Evolutionary conservation across 2,113 vertebrate genomes (phyloP).

Genomic region (Pycnonotus jocosus): DNA sequence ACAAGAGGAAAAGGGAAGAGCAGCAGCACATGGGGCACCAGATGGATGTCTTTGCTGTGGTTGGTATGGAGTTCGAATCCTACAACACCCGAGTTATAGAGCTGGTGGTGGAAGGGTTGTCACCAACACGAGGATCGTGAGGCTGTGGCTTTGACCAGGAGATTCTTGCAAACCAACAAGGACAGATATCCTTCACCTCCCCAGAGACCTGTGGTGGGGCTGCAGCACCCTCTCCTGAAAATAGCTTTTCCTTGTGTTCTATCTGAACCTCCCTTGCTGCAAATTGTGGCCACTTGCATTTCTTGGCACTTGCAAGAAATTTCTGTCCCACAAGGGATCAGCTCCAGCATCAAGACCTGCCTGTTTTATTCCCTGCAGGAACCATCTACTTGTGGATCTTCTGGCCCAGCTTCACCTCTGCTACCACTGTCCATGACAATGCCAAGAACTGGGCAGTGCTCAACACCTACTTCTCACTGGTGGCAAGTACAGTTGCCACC

Average conservation of each 20-base stretch:
- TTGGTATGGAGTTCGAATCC: conserved; percentile 67
- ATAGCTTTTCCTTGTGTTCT: background rate
- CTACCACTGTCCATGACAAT: conserved; percentile 59
- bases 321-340: background rate
- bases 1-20: conserved; percentile 78
- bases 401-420: conserved; percentile 93
- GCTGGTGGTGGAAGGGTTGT: background rate
- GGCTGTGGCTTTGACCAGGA: background rate
- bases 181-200: background rate
- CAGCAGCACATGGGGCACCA: conserved; percentile 74
- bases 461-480: conserved; percentile 90
- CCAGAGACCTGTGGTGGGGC: background rate
- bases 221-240: background rate
- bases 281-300: background rate
- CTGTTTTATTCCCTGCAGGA: conserved; percentile 63
- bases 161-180: background rate
- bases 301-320: too few relatives aligned
- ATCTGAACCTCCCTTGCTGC: background rate
- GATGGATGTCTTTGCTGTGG: conserved; percentile 84
- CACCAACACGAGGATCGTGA: accelerated
- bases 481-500: conserved; percentile 78
- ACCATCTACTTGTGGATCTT: conserved; percentile 94
- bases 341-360: background rate
- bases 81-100: accelerated
- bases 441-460: conserved; percentile 82